phyloP scores from a whole-genome alignment of 2,888 invertebrate species.

The Coenonympha glycerion region DNA sequence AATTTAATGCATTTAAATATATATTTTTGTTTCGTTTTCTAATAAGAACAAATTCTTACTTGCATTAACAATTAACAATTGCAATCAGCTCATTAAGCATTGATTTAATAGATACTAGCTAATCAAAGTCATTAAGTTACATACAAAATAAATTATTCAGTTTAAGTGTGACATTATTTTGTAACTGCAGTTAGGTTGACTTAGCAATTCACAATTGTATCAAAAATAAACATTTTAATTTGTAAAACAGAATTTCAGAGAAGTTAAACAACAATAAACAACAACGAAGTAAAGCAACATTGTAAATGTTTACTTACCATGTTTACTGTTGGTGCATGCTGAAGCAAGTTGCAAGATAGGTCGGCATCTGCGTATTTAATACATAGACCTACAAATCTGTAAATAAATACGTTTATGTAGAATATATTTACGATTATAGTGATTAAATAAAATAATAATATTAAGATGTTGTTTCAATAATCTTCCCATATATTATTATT shows the following conservation, averaged over 20 bases:
- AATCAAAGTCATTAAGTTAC: too few relatives aligned
- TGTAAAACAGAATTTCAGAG: too few relatives aligned
- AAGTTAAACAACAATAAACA: too few relatives aligned
- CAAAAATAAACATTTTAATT: too few relatives aligned
- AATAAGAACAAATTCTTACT: neutral
- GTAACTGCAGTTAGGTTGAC: too few relatives aligned
- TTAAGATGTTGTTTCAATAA: neutral
- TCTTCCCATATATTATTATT: too few relatives aligned
- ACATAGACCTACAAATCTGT: conserved; percentile 3
- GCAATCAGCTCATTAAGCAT: too few relatives aligned
- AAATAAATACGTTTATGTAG: conserved; percentile 7
- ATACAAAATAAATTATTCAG: too few relatives aligned
- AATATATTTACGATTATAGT: neutral
- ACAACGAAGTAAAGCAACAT: too few relatives aligned
- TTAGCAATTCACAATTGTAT: too few relatives aligned
- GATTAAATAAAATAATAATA: conserved; percentile 2
- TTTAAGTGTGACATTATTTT: too few relatives aligned
- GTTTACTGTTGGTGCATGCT: neutral
- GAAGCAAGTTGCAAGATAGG: neutral
- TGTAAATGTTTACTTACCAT: neutral
- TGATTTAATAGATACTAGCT: too few relatives aligned
- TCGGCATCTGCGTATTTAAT: neutral
- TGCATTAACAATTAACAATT: neutral
- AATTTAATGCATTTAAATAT: neutral
- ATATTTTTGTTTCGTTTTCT: neutral